These are phyloP conservation scores for Globia sparganii DNA, from an alignment of 2,888 invertebrate species.

Conservation along the genomic window DNA sequence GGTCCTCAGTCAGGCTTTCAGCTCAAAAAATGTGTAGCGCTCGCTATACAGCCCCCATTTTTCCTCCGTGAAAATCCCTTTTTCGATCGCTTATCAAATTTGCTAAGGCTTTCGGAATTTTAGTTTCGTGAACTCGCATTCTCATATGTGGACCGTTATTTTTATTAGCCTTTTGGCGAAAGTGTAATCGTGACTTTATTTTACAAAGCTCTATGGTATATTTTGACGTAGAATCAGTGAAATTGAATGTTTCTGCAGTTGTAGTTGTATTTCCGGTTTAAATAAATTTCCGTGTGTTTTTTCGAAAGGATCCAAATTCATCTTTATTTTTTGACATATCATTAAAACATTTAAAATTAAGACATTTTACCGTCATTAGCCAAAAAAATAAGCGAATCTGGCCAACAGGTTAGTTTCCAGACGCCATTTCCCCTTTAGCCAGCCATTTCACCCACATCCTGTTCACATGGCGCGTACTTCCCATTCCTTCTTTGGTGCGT, in stretches of 20 bases:
- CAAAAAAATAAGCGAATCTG: neutral
- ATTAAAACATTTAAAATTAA: neutral
- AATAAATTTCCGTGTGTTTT: neutral
- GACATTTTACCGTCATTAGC: neutral
- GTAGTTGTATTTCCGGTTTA: neutral
- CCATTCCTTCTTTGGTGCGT: conserved; percentile 41
- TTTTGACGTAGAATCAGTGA: neutral
- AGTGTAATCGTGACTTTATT: conserved; percentile 1
- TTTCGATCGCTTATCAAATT: conserved; percentile 48
- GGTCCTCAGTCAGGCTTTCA: conserved; percentile 34
- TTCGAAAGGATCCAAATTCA: neutral
- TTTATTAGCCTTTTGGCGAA: neutral
- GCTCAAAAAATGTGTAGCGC: conserved; percentile 30
- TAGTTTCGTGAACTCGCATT: conserved; percentile 12
- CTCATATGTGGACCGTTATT: neutral
- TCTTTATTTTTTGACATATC: neutral
- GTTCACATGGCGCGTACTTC: neutral
- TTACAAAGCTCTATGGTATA: neutral
- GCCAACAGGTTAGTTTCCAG: neutral
- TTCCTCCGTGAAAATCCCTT: conserved; percentile 22
- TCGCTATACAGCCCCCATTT: conserved; percentile 24
- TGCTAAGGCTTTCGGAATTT: conserved; percentile 26
- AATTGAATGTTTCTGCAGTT: neutral
- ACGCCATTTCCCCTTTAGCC: neutral
- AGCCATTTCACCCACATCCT: neutral